phyloP scores from a whole-genome alignment of 2,888 invertebrate genomes.

The Eilema depressum region DNA sequence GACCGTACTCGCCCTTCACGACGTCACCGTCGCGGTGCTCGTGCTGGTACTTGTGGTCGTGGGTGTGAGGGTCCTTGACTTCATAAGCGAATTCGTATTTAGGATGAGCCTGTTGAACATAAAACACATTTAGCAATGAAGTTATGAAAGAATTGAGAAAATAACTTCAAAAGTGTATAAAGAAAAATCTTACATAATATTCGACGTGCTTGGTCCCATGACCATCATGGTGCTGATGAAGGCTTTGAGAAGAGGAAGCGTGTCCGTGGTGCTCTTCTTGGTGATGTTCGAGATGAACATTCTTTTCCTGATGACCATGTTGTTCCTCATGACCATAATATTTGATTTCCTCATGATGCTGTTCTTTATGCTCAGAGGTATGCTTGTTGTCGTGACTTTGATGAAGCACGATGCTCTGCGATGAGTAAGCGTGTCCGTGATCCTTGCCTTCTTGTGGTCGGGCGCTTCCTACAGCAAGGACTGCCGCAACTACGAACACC shows the following conservation, averaged over 20 bases:
- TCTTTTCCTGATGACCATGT: no score
- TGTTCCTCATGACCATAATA: no score
- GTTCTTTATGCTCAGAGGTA: background rate
- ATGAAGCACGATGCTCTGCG: slow-evolving; percentile 39
- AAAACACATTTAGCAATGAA: background rate
- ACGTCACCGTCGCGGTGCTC: slow-evolving; percentile 85
- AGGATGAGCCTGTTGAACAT: slow-evolving; percentile 67
- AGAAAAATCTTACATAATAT: slow-evolving; percentile 48
- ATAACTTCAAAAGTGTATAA: background rate
- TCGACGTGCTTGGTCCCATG: slow-evolving; percentile 44
- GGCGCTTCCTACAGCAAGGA: background rate
- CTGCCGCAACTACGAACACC: slow-evolving; percentile 24
- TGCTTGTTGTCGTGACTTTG: no score
- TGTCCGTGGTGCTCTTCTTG: slow-evolving; percentile 16
- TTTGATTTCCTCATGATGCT: no score
- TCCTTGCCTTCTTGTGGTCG: slow-evolving; percentile 4
- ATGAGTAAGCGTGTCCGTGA: slow-evolving; percentile 48
- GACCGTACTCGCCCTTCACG: slow-evolving; percentile 85
- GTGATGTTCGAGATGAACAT: background rate
- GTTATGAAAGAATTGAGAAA: background rate
- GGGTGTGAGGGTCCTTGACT: slow-evolving; percentile 83
- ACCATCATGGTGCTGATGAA: slow-evolving; percentile 40
- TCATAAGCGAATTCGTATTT: slow-evolving; percentile 85
- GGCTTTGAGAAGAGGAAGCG: slow-evolving; percentile 41
- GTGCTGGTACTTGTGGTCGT: slow-evolving; percentile 83